Conservation (phyloP, 1,140 invertebrate species). For the Pseudomyrmex dendroicus region DNA sequence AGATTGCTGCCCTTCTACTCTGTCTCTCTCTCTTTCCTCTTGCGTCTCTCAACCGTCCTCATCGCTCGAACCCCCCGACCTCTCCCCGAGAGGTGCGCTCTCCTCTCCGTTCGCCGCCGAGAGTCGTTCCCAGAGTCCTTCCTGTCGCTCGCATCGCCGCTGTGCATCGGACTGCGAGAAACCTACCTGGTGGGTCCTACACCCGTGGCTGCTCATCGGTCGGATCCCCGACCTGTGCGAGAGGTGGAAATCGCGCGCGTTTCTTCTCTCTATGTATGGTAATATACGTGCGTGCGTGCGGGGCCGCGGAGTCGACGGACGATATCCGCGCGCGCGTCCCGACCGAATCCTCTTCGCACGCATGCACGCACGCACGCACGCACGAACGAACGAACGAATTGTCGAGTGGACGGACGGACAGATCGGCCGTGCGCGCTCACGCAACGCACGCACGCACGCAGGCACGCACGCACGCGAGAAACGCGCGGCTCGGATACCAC, state of each 20-base stretch:
- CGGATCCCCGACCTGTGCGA: conserved; percentile 16
- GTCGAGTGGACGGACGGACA: conserved; percentile 68
- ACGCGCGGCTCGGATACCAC: conserved; percentile 11
- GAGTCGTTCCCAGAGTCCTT: conserved; percentile 72
- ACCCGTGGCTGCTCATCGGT: conserved; percentile 15
- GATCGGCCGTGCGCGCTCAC: conserved; percentile 47
- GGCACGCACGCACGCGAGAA: conserved; percentile 63
- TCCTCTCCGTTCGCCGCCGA: conserved; percentile 61
- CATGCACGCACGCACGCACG: conserved; percentile 72
- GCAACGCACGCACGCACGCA: conserved; percentile 67
- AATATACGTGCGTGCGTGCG: conserved; percentile 53
- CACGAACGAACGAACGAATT: conserved; percentile 68
- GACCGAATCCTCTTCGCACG: conserved; percentile 75
- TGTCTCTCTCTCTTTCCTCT: conserved; percentile 42
- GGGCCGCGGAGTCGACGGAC: conserved; percentile 38
- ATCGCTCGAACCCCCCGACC: conserved; percentile 47
- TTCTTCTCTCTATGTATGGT: neutral
- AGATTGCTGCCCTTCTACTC: conserved; percentile 79
- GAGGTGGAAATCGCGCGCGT: conserved; percentile 14
- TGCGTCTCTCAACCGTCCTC: neutral
- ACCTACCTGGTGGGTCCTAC: conserved; percentile 65
- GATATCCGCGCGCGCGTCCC: conserved; percentile 62
- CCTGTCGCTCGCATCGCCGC: conserved; percentile 68
- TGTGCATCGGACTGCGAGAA: conserved; percentile 55
- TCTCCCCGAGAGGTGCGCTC: conserved; percentile 36